Base-by-base conservation (phyloP, 2,797 vertebrate species). In the Trematomus bernacchii region DNA sequence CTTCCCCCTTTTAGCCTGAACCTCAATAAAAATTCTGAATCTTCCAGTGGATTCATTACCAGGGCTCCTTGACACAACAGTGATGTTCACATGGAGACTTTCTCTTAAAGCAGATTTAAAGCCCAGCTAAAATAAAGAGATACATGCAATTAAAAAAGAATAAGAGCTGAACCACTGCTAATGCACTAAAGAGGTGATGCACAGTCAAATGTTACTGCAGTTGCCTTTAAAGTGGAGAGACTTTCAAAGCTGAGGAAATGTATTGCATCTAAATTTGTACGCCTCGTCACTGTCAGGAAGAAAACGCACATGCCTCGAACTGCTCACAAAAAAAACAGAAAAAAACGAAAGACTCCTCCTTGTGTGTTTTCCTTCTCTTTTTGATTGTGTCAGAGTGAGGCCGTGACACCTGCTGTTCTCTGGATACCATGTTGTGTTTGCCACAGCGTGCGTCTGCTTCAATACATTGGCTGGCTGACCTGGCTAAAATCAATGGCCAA, bases 401-500 rank as follows among this genome's bases (percentile, higher is more conserved):
- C 76, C 64, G 18, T 0, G 70, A 74, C 82, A 48, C 91, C 87
- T 51, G 84, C 81, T 80, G 87, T 44, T 85, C 68, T 59, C 68
- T 77, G 72, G 82, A 69, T 73, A 46, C 76, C 84, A 66, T 62
- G 84, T 85, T 76, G 88, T 80, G 80, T 72, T 78, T 53, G 57
- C 21, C 79, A 0, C 88, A 80, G 87, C 43, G 68, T 44, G 89
- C 12, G 84, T 70, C 90, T 58, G 52, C 62, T 84, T 72, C 69
- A 81, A 79, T 85, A 76, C 66, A 83, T 71, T 55, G 80, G 63
- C 71, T 52, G 59, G 55, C 86, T 85, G 84, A 89, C 87, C 83
- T 72, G 85, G 55, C 76, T 75, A 51, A 83, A 91, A 92, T 91
- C 87, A 87, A 87, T 87, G 87, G 77, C 82, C 79, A 68, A 79